Evolutionary conservation across 2,888 invertebrate genomes (phyloP), one percentile per base, ranked within the genome.

Genomic region (Herminia tarsipennalis): DNA sequence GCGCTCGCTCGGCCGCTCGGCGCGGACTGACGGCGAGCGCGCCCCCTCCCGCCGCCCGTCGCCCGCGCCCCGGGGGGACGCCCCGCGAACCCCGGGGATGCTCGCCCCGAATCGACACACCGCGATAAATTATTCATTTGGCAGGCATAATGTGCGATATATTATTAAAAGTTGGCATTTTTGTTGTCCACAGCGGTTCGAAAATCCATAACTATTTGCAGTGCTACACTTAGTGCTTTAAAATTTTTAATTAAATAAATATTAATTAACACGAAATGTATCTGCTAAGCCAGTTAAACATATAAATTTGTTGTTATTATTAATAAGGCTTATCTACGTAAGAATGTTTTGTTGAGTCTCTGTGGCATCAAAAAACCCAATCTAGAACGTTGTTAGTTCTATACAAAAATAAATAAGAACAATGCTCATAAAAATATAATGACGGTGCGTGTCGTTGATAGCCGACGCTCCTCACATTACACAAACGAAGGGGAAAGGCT

Each of bases 401-500:
- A 34, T 49, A 47, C 27, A 43, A 49, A 53, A 54, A 56, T 62
- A 65, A 62, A 49, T 50, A 65, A 43, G 53, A 56, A 56, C 51
- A 59, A 50, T 53, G 22, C 14, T 22, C 41, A 57, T 58, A 58
- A 60, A 66, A 62, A 63, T 61, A 60, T 69, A 68, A 68, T 64
- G 55, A 52, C 42, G 50, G 58, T 66, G 65, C 58, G 62, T 71
- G 70, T 73, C 66, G 53, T 49, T 59, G 60, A 58, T 66, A 53
- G 78, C 83, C 88, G 73, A 66, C 74, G 77, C 83, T 88, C 88
- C 90, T 78, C 87, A 65, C 83, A 88, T 91, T 89, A 89, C 88
- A 86, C 91, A 87, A 91, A 91, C 90, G 92, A 91, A 92, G 92
- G 91, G 90, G 91, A 91, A 92, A 91, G 91, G 87, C 77, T 76